These are phyloP conservation scores for Ctenodactylus gundi DNA, from an alignment of 2,113 vertebrate genomes.

Conservation along the genomic window DNA sequence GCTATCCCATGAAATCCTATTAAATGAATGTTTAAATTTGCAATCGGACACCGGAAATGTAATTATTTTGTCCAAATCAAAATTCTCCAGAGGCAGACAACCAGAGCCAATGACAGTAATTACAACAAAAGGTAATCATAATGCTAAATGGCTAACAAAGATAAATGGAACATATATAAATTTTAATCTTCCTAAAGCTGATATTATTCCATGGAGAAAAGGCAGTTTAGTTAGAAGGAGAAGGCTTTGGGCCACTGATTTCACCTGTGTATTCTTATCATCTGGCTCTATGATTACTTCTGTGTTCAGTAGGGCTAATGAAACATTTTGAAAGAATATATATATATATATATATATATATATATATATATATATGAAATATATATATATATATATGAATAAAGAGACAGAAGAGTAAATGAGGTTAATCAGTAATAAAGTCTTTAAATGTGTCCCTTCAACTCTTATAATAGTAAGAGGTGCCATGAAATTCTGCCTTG, in stretches of 20 bases:
- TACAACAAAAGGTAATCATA: not conserved
- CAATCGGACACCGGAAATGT: not conserved
- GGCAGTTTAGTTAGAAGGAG: not conserved
- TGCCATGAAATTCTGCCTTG: not conserved
- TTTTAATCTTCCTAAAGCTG: not conserved
- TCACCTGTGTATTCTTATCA: not conserved
- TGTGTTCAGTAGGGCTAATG: not conserved
- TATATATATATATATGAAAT: too few relatives aligned
- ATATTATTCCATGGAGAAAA: not conserved
- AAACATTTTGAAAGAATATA: not conserved
- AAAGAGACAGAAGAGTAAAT: not conserved
- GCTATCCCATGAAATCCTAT: not conserved
- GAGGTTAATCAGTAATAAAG: not conserved
- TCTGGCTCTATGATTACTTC: too few relatives aligned
- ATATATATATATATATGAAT: not conserved
- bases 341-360: too few relatives aligned
- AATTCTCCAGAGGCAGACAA: not conserved
- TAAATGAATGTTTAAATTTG: not conserved
- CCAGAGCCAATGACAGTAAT: not conserved
- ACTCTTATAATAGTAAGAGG: not conserved
- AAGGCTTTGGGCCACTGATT: not conserved
- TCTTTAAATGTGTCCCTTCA: not conserved
- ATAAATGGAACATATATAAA: not conserved
- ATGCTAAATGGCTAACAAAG: not conserved
- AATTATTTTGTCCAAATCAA: not conserved